Base-by-base conservation (phyloP, 2,888 invertebrate species). In the Megamerina dolium region DNA sequence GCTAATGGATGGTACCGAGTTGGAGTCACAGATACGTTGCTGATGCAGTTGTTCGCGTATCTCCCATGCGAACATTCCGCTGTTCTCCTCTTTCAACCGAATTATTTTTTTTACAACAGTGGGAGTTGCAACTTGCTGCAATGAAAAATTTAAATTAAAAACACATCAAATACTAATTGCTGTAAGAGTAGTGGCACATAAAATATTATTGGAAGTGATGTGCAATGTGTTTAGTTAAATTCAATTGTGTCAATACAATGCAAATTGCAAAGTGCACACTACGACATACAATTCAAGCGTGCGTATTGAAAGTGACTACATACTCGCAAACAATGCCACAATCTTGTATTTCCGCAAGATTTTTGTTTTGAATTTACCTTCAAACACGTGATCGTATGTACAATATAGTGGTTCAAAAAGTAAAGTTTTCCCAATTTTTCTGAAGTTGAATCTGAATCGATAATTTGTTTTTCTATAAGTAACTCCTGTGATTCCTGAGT, bases 11-110 rank as follows among this genome's bases (percentile, higher is more conserved):
- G 95, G 95, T 56, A 93, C 87, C 49, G 86, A 85, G 68, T 85
- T 86, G 0, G 88, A 87, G 68, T 93, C 93, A 63, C 93, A 94
- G 54, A 93, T 86, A 44, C 92, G 80, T 61, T 93, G 92, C 34
- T 87, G 82, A 41, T 94, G 81, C 51, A 95, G 76, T 58, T 89
- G 83, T 70, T 95, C 88, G 0, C 94, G 78, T 52, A 95, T 94
- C 76, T 95, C 95, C 93, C 94, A 95, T 9, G 94, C 94, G 70
- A 95, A 94, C 83, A 94, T 88, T 5, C 91, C 89, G 1, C 94
- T 94, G 71, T 94, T 93, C 68, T 94, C 92, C 64, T 91, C 90
- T 68, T 95, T 95, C 59, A 92, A 81, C 5, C 92, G 84, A 23
- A 94, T 80, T 56, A 96, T 95, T 74, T 92, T 90, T 74, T 92